Percentiles rank a stretch among this genome's conserved stretches.
Conservation (phyloP, 2,113 vertebrate species). For the Catharus bicknelli region DNA sequence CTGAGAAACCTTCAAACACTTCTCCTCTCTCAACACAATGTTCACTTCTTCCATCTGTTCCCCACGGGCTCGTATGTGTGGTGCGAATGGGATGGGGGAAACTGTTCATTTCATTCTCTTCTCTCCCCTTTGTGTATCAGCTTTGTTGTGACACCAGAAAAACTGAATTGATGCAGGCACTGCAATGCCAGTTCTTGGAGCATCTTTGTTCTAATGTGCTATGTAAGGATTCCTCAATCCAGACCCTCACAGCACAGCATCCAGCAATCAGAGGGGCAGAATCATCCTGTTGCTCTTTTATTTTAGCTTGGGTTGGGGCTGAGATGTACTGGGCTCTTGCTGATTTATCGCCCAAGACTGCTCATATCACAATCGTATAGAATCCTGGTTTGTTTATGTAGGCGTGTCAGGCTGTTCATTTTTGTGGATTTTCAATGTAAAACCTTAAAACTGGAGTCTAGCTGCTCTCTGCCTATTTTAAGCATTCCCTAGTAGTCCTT, state of each 20-base stretch:
- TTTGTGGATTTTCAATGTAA: conserved; percentile 17
- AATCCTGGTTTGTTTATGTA: conserved; percentile 26
- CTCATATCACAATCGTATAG: background rate
- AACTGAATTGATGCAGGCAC: background rate
- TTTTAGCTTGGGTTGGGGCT: background rate
- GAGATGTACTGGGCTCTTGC: background rate
- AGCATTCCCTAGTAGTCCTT: conserved; percentile 6
- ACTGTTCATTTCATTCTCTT: conserved; percentile 48
- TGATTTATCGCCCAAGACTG: background rate
- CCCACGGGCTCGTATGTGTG: background rate
- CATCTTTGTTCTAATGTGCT: background rate
- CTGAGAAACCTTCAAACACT: conserved; percentile 50
- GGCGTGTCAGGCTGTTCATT: conserved; percentile 54
- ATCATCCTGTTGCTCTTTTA: background rate
- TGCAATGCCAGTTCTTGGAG: background rate
- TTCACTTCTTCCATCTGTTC: conserved; percentile 68
- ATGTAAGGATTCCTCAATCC: background rate
- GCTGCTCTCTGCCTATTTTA: conserved; percentile 34
- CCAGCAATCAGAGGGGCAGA: background rate
- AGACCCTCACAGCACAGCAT: background rate
- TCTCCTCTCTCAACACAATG: conserved; percentile 28
- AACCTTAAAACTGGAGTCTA: conserved; percentile 36
- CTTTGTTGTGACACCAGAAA: conserved; percentile 51
- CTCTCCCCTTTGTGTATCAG: conserved; percentile 43
- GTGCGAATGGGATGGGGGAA: conserved; percentile 3